A percentile compares a stretch with the other conserved stretches of the same genome.
Conservation (phyloP, 2,113 vertebrate genomes). For the Trochalopteron elliotii region DNA sequence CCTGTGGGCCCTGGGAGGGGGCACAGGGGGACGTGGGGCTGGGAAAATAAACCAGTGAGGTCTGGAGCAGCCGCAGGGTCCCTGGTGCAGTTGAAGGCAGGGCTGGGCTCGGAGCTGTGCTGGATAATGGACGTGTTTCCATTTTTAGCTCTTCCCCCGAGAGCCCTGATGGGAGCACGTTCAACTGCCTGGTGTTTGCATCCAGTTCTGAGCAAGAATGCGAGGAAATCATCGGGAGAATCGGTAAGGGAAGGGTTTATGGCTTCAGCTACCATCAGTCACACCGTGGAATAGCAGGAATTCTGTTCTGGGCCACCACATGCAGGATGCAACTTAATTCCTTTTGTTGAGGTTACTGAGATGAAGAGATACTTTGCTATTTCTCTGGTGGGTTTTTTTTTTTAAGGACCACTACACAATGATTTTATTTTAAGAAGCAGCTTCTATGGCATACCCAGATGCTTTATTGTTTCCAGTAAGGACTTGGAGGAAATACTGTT, state of each 20-base stretch:
- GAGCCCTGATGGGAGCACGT: conserved; percentile 62
- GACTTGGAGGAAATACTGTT: background rate
- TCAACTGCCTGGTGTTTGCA: conserved; percentile 78
- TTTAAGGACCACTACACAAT: background rate
- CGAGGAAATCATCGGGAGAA: conserved; percentile 78
- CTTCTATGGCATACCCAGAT: background rate
- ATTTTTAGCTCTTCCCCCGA: conserved; percentile 76
- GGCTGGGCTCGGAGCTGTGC: background rate
- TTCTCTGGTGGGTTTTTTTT: background rate
- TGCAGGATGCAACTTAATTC: background rate
- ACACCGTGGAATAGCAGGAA: background rate
- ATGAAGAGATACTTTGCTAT: background rate
- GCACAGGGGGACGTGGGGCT: fast-evolving
- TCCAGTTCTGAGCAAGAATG: conserved; percentile 70
- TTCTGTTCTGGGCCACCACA: background rate
- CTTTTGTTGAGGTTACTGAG: background rate
- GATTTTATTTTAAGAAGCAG: conserved; percentile 12
- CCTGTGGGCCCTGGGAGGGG: background rate
- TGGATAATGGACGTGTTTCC: background rate
- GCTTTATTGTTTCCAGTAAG: background rate
- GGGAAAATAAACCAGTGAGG: fast-evolving
- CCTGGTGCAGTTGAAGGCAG: background rate
- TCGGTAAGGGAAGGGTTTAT: conserved; percentile 68
- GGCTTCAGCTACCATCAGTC: background rate
- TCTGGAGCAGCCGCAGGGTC: background rate